Evolutionary conservation across 2,888 invertebrate genomes (phyloP), one percentile per base, ranked within the genome.

Genomic region (Netelia fuscicornis): DNA sequence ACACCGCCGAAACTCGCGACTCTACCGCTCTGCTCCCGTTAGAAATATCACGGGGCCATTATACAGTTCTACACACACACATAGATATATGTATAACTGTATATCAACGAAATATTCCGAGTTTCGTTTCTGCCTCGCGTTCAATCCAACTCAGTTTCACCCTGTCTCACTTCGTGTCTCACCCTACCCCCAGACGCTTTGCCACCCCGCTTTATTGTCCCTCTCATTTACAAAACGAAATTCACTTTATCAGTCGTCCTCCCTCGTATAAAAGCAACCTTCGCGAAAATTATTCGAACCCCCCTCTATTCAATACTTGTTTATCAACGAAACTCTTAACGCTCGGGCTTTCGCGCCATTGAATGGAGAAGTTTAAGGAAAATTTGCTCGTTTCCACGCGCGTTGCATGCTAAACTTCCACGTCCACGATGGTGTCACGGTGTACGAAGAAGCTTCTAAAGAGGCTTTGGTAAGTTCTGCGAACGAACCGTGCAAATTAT

Each of bases 31-130:
- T 82, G 85, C 82, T 82, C 82, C 79, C 85, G 85, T 85, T 85
- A 82, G 78, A 85, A 85, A 85, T 85, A 82, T 85, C 85, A 82
- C 85, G 82, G 82, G 70, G 82, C 85, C 82, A 85, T 85, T 85
- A 82, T 82, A 81, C 30, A 30, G 48, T 13, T 48, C 20, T 20
- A 20, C 58, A 58, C 58, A 20, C 17, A 54, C n/a, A 54, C 60
- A 30, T 30, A 62, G 2, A 72, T 44, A 42, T 44, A 5, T 20
- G 20, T 83, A 68, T 78, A 62, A 62, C 67, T 78, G 11, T 64
- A n/a, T 11, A 44, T 44, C 37, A 37, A 37, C 37, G 37, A 37
- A 37, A 10, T 48, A 58, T 58, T 23, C 58, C 23, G 20, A n/a
- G 8, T 58, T 58, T 58, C 58, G 58, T 58, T 58, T 58, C 17